Evolutionary conservation across 2,888 invertebrate species (phyloP), one percentile per base, ranked within the genome.

Genomic region (Keiferia lycopersicella): DNA sequence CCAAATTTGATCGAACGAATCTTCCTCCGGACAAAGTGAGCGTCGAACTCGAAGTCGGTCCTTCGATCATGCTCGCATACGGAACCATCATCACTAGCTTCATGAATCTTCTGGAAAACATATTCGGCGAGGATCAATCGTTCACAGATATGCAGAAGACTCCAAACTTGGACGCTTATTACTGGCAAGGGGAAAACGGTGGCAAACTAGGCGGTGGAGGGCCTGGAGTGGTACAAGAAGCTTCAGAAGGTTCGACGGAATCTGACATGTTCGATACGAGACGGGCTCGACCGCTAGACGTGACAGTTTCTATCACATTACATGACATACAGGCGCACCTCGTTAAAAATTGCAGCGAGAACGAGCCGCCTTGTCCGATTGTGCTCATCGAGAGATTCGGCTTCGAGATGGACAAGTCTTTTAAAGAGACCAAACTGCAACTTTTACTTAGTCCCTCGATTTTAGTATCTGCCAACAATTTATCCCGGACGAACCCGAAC

Each of bases 401-500:
- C 1, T 98, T 99, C 84, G 99, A 99, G 93, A 96, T 99, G 97
- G 97, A 97, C 81, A 99, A 99, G 83, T 94, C 95, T 20, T 99
- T 96, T 82, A 94, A 94, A 67, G 98, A 99, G 84, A 99, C 98
- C 0, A 95, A 96, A 75, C 91, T 99, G 8, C 99, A 99, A 82
- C 92, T 99, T 0, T 83, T 97, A 6, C 89, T 97, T 0, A 98
- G 98, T 71, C 99, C 99, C 0, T 95, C 97, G 0, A 96, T 98
- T 74, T 90, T 98, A 69, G 92, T 97, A 8, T 94, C 96, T 0
- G 93, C 95, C 0, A 97, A 97, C 77, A 94, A 94, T 71, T 87
- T 95, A 10, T 93, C 94, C 56, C 92, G 96, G 51, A 89, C 96
- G 0, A 94, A 92, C 67, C 78, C 85, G 0, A 81, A 78, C 20